These are phyloP conservation scores for Acanthopagrus latus DNA, from an alignment of 2,797 vertebrate species.

Conservation along the genomic window DNA sequence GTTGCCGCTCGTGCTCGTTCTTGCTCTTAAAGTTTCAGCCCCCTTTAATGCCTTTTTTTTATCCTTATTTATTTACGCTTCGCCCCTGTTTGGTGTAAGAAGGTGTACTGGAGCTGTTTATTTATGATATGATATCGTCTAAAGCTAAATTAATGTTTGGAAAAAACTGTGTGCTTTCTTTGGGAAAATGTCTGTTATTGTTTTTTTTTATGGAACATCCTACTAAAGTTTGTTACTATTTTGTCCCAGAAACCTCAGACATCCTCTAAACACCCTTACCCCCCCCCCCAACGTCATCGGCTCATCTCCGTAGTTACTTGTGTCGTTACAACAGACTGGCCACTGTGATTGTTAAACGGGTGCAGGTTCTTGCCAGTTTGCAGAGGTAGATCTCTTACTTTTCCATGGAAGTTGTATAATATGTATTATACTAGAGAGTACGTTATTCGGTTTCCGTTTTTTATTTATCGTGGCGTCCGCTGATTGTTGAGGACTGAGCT, in stretches of 20 bases:
- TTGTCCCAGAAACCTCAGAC: conserved; percentile 41
- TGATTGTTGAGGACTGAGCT: conserved; percentile 66
- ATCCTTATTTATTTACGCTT: conserved; percentile 68
- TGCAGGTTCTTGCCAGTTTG: conserved; percentile 45
- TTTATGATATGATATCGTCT: conserved; percentile 61
- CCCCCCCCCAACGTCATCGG: conserved; percentile 13
- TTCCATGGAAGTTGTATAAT: conserved; percentile 71
- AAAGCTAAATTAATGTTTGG: conserved; percentile 60
- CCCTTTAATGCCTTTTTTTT: conserved; percentile 49
- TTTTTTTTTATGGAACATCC: conserved; percentile 13
- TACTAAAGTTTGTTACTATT: conserved; percentile 40
- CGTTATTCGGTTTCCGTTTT: conserved; percentile 76
- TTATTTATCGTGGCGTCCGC: conserved; percentile 87
- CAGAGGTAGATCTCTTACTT: conserved; percentile 52
- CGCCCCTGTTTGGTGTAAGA: conserved; percentile 53
- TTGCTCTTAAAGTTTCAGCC: conserved; percentile 50
- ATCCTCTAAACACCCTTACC: conserved; percentile 13
- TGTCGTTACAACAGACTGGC: conserved; percentile 74
- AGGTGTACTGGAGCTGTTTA: conserved; percentile 71
- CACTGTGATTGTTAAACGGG: conserved; percentile 76
- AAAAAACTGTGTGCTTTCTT: conserved; percentile 47
- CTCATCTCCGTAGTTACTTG: conserved; percentile 47
- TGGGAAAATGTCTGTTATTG: conserved; percentile 20
- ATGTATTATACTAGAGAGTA: conserved; percentile 79
- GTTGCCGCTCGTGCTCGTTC: conserved; percentile 35